Conservation (phyloP, 2,797 vertebrate species). For the Mormyrops attenuatus region DNA sequence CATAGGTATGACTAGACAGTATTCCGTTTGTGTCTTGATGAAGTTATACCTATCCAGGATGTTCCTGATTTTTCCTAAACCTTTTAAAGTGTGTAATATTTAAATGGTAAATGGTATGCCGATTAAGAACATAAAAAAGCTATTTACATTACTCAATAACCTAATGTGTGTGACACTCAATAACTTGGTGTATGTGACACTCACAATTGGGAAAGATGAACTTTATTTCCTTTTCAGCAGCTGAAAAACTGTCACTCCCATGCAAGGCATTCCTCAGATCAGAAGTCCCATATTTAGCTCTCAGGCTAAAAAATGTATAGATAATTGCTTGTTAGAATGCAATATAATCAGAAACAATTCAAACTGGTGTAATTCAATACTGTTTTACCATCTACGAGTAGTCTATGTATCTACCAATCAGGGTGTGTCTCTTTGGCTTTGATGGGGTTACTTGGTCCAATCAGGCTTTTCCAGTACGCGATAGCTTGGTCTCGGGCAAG, state of each 20-base stretch:
- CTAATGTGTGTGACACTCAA: background rate
- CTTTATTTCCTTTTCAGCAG: conserved; percentile 81
- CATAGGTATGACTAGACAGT: background rate
- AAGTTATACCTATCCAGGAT: background rate
- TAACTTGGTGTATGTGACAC: conserved; percentile 24
- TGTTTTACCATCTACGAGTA: background rate
- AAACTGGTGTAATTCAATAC: background rate
- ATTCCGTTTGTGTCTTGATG: background rate
- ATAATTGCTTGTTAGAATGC: background rate
- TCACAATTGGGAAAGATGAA: conserved; percentile 91
- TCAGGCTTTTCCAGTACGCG: conserved; percentile 76
- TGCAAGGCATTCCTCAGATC: conserved; percentile 86
- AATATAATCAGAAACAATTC: background rate
- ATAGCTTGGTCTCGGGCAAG: conserved; percentile 75
- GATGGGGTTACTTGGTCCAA: conserved; percentile 75
- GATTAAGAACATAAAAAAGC: background rate
- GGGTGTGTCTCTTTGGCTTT: conserved; percentile 76
- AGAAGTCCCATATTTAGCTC: conserved; percentile 84
- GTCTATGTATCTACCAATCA: conserved; percentile 65
- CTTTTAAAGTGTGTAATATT: background rate
- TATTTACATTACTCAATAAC: background rate
- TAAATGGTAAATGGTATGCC: background rate
- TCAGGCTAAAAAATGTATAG: conserved; percentile 61
- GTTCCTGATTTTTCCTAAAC: background rate
- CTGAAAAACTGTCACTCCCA: conserved; percentile 71